These are phyloP conservation scores for Temnothorax nylanderi DNA, from an alignment of 1,140 invertebrate genomes.

Conservation along the genomic window DNA sequence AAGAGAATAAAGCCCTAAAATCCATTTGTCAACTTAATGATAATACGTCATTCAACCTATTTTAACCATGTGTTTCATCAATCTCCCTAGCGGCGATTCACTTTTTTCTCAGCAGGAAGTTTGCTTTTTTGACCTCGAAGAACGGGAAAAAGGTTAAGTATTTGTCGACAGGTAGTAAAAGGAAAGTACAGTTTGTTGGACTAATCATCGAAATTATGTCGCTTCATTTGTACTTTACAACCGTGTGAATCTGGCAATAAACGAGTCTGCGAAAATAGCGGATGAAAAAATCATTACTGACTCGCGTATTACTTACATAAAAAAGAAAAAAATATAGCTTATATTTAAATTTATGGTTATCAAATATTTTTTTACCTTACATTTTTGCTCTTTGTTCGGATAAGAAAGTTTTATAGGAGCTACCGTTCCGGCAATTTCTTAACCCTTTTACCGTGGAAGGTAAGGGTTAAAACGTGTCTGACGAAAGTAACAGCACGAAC, in stretches of 20 bases:
- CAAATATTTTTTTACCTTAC: not conserved
- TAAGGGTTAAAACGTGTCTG: not conserved
- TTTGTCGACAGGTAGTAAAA: not conserved
- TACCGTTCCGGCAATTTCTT: not conserved
- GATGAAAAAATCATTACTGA: not conserved
- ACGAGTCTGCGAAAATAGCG: not conserved
- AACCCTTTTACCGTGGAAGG: not conserved
- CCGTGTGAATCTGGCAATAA: not conserved
- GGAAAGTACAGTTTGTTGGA: not conserved
- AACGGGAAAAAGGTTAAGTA: not conserved
- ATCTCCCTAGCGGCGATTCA: not conserved
- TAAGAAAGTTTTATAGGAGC: not conserved
- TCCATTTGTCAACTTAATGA: not conserved
- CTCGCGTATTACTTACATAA: not conserved
- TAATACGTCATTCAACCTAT: not conserved
- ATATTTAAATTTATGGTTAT: not conserved
- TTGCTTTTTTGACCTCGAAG: not conserved
- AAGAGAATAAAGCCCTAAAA: not conserved
- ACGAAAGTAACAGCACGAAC: not conserved
- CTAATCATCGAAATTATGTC: not conserved
- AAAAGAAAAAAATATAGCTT: not conserved
- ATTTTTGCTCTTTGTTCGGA: not conserved
- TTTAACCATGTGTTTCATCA: not conserved
- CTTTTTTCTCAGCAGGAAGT: not conserved
- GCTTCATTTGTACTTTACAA: not conserved